Percentiles rank a stretch among this genome's conserved stretches.
These are phyloP conservation scores for Microtus pennsylvanicus DNA, from an alignment of 2,113 vertebrate genomes.

Conservation along the genomic window DNA sequence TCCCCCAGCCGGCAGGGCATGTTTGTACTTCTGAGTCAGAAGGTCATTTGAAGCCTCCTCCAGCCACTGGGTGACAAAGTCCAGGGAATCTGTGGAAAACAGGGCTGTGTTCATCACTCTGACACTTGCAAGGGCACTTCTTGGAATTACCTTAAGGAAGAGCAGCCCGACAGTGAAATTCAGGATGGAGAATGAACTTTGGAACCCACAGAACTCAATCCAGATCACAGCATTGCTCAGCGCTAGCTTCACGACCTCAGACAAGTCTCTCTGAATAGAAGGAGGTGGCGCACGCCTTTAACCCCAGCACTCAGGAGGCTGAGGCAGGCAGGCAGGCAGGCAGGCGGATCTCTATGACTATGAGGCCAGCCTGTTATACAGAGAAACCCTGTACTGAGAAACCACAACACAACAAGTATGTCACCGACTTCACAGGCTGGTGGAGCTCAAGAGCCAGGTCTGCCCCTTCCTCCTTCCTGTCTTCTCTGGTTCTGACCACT, in stretches of 20 bases:
- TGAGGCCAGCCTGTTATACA: neutral
- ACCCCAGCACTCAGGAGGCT: neutral
- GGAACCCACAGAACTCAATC: neutral
- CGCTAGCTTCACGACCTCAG: neutral
- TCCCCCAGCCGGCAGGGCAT: conserved; percentile 52
- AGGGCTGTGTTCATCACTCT: neutral
- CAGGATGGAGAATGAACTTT: neutral
- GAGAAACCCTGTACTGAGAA: neutral
- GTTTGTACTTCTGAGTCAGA: conserved; percentile 73
- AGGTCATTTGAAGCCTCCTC: conserved; percentile 90
- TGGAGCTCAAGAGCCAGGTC: neutral
- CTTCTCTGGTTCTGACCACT: neutral
- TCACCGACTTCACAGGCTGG: neutral
- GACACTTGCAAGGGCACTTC: neutral
- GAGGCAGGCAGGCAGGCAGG: neutral
- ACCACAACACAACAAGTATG: too few relatives aligned
- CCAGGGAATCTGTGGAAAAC: conserved; percentile 91
- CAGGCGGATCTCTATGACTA: neutral
- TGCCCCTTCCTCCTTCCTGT: neutral
- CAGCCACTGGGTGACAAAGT: conserved; percentile 95
- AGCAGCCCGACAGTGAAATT: neutral
- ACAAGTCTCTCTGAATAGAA: neutral
- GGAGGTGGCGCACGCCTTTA: neutral
- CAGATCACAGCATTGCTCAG: neutral
- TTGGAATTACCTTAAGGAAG: neutral